Percentiles rank a stretch among this genome's conserved stretches.
These are phyloP conservation scores for Antheraea yamamai DNA, from an alignment of 2,888 invertebrate genomes.

Conservation along the genomic window DNA sequence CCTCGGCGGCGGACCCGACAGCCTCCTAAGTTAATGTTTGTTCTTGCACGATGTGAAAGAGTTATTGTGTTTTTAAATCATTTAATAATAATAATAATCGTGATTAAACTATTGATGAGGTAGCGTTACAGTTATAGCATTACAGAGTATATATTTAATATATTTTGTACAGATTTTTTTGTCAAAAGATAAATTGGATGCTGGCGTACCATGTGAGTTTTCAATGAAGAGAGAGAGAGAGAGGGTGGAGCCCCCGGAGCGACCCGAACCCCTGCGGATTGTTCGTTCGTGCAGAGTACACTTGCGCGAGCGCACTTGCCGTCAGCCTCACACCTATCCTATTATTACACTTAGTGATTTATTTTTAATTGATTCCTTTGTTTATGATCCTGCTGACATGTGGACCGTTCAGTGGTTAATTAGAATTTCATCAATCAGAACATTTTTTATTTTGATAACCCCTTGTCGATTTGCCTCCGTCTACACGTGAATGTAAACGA, in stretches of 20 bases:
- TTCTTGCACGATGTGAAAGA: slow-evolving; percentile 76
- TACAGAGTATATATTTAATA: slow-evolving; percentile 83
- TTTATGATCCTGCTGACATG: slow-evolving; percentile 79
- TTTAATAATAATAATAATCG: slow-evolving; percentile 67
- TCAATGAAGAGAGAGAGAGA: slow-evolving; percentile 70
- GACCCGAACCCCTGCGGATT: slow-evolving; percentile 58
- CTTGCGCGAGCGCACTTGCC: slow-evolving; percentile 6
- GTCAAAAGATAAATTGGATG: slow-evolving; percentile 83
- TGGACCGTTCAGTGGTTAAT: slow-evolving; percentile 80
- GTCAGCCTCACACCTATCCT: slow-evolving; percentile 41
- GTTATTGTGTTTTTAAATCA: slow-evolving; percentile 82
- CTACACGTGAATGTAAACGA: slow-evolving; percentile 68
- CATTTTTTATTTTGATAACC: slow-evolving; percentile 81
- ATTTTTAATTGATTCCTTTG: slow-evolving; percentile 78
- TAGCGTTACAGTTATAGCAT: slow-evolving; percentile 82
- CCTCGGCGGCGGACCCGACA: slow-evolving; percentile 32
- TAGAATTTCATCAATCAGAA: slow-evolving; percentile 78
- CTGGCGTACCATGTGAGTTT: slow-evolving; percentile 79
- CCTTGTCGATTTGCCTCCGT: slow-evolving; percentile 69
- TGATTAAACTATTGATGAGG: slow-evolving; percentile 80
- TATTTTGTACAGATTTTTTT: slow-evolving; percentile 84
- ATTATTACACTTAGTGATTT: slow-evolving; percentile 40
- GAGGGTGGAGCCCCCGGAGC: slow-evolving; percentile 54
- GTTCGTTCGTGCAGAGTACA: slow-evolving; percentile 4
- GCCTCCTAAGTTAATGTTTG: slow-evolving; percentile 72